Base-by-base conservation (phyloP, 2,113 vertebrate species). In the Haliaeetus leucogaster region DNA sequence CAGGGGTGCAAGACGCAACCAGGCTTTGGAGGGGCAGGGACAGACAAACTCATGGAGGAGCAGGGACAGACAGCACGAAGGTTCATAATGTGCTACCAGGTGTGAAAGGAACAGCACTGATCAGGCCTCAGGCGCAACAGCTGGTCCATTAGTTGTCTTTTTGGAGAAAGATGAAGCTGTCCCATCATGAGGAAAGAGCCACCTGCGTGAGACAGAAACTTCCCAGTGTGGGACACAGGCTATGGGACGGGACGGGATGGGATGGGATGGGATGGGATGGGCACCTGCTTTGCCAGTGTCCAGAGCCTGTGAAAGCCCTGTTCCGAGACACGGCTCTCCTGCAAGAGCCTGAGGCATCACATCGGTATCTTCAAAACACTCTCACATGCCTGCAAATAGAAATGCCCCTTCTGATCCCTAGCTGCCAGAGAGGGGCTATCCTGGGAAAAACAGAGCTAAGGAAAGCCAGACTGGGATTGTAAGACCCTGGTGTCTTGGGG, bases 71-170 rank as follows among this genome's bases (percentile, higher is more conserved):
- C 25, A 59, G 61, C 72, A 61, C 30, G 0, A 0, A 76, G 21
- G 34, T 42, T 48, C 45, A 20, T 67, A 10, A 1, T 16, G 32
- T 55, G 62, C 59, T 53, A 36, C 30, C 14, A 29, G 20, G 5
- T 67, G 29, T 47, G 63, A 81, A 79, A 71, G 43, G 22, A 59
- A 10, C 56, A 21, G 47, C 19, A 2, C 1, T 10, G 34, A 32
- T 21, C 55, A 7, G 55, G 52, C 43, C 73, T 63, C 0, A 1
- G 45, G 47, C 0, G 0, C 36, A 27, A 12, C 20, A 53, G 16
- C 56, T 68, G 22, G 27, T 67, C 56, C 47, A 6, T 2, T 43
- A 10, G 9, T 48, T 16, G 26, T 48, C 11, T 45, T 63, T 72
- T 53, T 43, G 70, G 48, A 88, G 65, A 85, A 81, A 45, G 34